Conservation (phyloP, 1,140 invertebrate genomes). For the Drosophila saltans region DNA sequence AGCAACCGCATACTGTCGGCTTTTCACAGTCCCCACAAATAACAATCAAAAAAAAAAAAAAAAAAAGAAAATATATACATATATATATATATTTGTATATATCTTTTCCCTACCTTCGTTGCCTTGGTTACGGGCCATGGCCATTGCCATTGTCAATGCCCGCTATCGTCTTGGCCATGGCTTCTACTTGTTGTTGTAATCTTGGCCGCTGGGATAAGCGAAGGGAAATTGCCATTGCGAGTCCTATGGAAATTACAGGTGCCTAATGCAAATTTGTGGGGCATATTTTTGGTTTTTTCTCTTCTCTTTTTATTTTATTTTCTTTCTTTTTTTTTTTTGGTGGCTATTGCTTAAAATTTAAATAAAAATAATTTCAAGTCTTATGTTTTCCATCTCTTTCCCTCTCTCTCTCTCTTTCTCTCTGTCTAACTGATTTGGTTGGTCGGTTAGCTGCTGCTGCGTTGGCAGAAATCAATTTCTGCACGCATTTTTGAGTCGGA, state of each 20-base stretch:
- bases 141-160: constrained; percentile 15
- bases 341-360: constrained; percentile 26
- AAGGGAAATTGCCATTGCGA: constrained; percentile 62
- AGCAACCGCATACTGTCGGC: constrained; percentile 61
- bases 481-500: constrained; percentile 3
- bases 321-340: neutral
- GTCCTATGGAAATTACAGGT: constrained; percentile 71
- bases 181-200: constrained; percentile 23
- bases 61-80: neutral
- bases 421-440: neutral
- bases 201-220: constrained; percentile 51
- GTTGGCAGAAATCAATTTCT: constrained; percentile 56
- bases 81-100: too few species aligned
- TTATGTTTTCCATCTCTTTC: neutral
- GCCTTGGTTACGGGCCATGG: constrained; percentile 1
- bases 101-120: neutral
- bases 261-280: constrained; percentile 79
- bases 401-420: constrained; percentile 1
- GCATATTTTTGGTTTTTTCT: constrained; percentile 56
- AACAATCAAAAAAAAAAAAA: constrained; percentile 66
- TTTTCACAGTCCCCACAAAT: constrained; percentile 77
- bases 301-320: neutral
- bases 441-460: constrained; percentile 35
- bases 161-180: constrained; percentile 21
- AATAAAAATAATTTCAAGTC: constrained; percentile 54